These are phyloP conservation scores for Hypomesus transpacificus DNA, from an alignment of 2,113 vertebrate genomes.

Conservation along the genomic window DNA sequence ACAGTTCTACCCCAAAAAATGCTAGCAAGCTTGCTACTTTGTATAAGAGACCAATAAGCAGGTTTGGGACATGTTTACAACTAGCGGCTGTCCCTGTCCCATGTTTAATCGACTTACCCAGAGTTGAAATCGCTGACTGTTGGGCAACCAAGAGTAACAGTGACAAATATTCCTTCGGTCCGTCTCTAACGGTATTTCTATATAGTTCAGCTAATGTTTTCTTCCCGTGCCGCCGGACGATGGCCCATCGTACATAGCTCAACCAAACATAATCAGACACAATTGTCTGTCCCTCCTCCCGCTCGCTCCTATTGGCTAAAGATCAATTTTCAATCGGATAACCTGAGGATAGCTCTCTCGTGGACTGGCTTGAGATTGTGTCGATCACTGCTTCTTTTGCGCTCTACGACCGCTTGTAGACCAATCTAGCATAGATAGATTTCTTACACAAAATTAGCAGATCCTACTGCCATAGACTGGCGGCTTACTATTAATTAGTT, in stretches of 20 bases:
- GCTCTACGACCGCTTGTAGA: constrained; percentile 12
- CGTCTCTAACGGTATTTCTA: constrained; percentile 38
- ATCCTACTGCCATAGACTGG: too few relatives aligned
- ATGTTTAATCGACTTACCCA: constrained; percentile 52
- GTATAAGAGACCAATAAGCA: constrained; percentile 74
- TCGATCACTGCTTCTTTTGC: constrained; percentile 29
- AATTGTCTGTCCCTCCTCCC: constrained; percentile 41
- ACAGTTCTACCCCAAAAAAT: constrained; percentile 27
- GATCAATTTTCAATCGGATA: background rate
- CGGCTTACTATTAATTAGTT: too few relatives aligned
- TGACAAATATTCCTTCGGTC: constrained; percentile 25
- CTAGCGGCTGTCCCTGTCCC: constrained; percentile 10
- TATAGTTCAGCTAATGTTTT: constrained; percentile 63
- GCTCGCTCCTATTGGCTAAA: constrained; percentile 54
- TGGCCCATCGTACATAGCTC: constrained; percentile 69
- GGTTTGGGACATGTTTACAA: constrained; percentile 54
- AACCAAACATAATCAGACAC: constrained; percentile 65
- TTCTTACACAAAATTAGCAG: constrained; percentile 27
- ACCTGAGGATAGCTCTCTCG: constrained; percentile 9
- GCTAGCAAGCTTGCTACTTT: constrained; percentile 73
- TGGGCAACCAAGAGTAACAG: constrained; percentile 16
- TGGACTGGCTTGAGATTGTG: constrained; percentile 40
- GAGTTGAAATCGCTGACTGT: constrained; percentile 3
- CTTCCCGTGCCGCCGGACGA: constrained; percentile 64
- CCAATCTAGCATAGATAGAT: constrained; percentile 42